Evolutionary conservation across 1,140 invertebrate species (phyloP), one percentile per base, ranked within the genome.

Genomic region (Acromyrmex echinatior): DNA sequence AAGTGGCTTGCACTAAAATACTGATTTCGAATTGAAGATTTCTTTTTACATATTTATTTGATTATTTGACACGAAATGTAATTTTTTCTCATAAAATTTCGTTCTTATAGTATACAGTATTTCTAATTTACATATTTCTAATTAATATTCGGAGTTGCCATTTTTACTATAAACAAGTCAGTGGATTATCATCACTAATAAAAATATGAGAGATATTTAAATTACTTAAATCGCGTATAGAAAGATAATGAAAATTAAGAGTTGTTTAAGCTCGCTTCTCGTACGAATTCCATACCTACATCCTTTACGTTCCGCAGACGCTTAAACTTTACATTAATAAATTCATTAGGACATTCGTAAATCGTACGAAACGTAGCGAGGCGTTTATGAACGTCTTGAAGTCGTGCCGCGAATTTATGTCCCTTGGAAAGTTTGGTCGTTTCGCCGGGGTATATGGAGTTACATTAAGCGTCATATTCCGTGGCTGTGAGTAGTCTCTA

Each of bases 361-460:
- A 84, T 84, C 58, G 80, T 76, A 9, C 70, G 70, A 76, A 84
- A 84, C 45, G 70, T 84, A 84, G 80, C 70, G 70, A 76, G 80
- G 80, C 80, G 70, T 84, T 84, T 84, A 84, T 84, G 80, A 84
- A 84, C 80, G 80, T 84, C 80, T 84, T 84, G 80, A 84, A 84
- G 70, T 84, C 80, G 80, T 70, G 80, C 56, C 28, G 56, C 70
- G 56, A 84, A 84, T 84, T 84, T 76, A 84, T 84, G 70, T 51
- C 45, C 70, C 45, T 76, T 28, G 70, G 56, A 84, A 84, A 84
- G 80, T 84, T 84, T 84, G 80, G 70, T 76, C 80, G 70, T 84
- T 84, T 14, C 80, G 68, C 68, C 56, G 14, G n/a, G 45, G 56
- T 84, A 84, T 84, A 84, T 76, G 70, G 70, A 84, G 80, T 62